phyloP scores from a whole-genome alignment of 2,888 invertebrate species.

The Balanococcus diminutus region DNA sequence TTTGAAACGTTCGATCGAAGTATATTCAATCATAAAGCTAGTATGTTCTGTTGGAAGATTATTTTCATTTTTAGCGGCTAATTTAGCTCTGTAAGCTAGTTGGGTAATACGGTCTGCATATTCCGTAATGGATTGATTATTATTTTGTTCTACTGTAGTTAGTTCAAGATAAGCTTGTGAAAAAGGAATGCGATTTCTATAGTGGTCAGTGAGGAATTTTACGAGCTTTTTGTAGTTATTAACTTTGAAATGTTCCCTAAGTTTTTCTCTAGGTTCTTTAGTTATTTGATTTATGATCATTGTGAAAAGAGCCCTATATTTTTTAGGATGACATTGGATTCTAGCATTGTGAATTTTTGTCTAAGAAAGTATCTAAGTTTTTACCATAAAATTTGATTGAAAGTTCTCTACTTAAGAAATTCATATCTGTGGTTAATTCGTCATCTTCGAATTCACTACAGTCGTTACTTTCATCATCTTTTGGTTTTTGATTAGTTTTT shows the following conservation, averaged over 20 bases:
- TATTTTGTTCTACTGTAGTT: neutral
- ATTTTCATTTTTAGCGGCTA: neutral
- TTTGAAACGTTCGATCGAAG: neutral
- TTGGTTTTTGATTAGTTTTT: neutral
- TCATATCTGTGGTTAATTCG: neutral
- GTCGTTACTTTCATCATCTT: neutral
- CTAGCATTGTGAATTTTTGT: neutral
- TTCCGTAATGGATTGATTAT: neutral
- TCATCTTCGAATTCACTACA: neutral
- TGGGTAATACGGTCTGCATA: neutral
- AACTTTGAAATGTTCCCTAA: neutral
- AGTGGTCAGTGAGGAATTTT: neutral
- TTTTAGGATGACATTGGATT: neutral
- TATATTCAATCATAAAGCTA: neutral
- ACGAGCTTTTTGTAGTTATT: neutral
- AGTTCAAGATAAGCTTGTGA: neutral
- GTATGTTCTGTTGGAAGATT: neutral
- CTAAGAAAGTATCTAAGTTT: neutral
- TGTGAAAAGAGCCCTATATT: neutral
- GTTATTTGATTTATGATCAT: neutral
- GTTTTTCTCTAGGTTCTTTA: neutral
- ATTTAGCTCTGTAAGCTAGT: neutral
- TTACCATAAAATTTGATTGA: neutral
- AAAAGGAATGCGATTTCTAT: neutral
- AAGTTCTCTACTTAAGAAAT: neutral